Evolutionary conservation across 1,140 invertebrate genomes (phyloP).

Genomic region (Luehdorfia chinensis): DNA sequence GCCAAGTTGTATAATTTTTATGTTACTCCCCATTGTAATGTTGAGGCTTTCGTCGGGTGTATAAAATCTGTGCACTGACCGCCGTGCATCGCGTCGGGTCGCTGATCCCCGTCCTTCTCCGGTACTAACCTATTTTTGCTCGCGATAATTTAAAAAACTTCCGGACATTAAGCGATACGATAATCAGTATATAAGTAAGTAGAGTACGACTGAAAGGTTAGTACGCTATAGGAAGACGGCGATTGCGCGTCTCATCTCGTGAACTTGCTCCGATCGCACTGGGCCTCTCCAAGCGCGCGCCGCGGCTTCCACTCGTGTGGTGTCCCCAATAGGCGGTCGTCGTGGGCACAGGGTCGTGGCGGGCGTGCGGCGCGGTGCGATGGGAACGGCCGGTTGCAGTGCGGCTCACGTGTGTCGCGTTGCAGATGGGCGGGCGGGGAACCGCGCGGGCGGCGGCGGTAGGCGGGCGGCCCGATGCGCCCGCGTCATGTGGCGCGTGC

Average conservation of each 20-base stretch:
- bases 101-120: slow-evolving; percentile 59
- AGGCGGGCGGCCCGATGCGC: slow-evolving; percentile 63
- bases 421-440: slow-evolving; percentile 65
- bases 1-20: slow-evolving; percentile 69
- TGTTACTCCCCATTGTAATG: slow-evolving; percentile 68
- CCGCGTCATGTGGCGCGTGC: slow-evolving; percentile 70
- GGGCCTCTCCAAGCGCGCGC: slow-evolving; percentile 45
- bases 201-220: slow-evolving; percentile 45
- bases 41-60: slow-evolving; percentile 77
- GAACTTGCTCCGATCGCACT: slow-evolving; percentile 71
- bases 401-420: slow-evolving; percentile 68
- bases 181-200: neutral
- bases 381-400: slow-evolving; percentile 57
- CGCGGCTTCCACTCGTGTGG: slow-evolving; percentile 1
- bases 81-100: slow-evolving; percentile 45
- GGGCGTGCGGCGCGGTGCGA: slow-evolving; percentile 50
- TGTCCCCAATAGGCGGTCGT: slow-evolving; percentile 2
- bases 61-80: slow-evolving; percentile 67
- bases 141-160: slow-evolving; percentile 25
- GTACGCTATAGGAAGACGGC: slow-evolving; percentile 56
- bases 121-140: slow-evolving; percentile 69
- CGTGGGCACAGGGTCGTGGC: slow-evolving; percentile 26
- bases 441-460: slow-evolving; percentile 59
- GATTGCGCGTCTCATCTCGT: slow-evolving; percentile 52
- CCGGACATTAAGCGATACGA: slow-evolving; percentile 15